Evolutionary conservation across 2,797 vertebrate genomes (phyloP), one percentile per base, ranked within the genome.

Genomic region (Lates japonicus): DNA sequence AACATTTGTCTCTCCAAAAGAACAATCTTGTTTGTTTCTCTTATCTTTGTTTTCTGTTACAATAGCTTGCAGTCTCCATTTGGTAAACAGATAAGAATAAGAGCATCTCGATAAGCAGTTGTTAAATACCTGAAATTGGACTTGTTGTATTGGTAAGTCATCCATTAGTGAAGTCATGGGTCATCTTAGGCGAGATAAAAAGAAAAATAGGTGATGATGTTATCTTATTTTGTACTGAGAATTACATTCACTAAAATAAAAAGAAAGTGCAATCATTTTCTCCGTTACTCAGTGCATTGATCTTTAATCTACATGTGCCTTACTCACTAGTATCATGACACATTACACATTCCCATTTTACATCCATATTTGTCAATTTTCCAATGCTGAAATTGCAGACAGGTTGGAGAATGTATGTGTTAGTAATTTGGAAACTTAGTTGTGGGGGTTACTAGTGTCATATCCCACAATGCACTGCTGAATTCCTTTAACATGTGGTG

Each of bases 401-500:
- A 85, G 76, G 78, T 89, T 84, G 55, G 60, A 87, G 87, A 88
- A 85, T 91, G 93, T 95, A 90, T 95, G 93, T 95, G 93, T 94
- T 95, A 94, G 94, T 93, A 93, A 95, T 95, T 95, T 95, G 90
- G 89, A 93, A 94, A 91, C 83, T 83, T 72, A 87, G 90, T 92
- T 92, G 82, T 87, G 87, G 94, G 93, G 95, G 95, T 93, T 90
- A 93, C 85, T 64, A 87, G 90, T 89, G 92, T 93, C 89, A 93
- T 87, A 91, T 95, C 96, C 95, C 94, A 96, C 90, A 96, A 95
- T 95, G 95, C 96, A 95, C 83, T 29, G 78, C 87, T 87, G 94
- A 95, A 96, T 96, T 95, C 95, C 94, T 96, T 95, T 95, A 96
- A 96, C 96, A 96, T 96, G 95, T 96, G 96, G 95, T 93, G 92